phyloP scores from a whole-genome alignment of 2,888 invertebrate species.

The Caenorhabditis sinica region DNA sequence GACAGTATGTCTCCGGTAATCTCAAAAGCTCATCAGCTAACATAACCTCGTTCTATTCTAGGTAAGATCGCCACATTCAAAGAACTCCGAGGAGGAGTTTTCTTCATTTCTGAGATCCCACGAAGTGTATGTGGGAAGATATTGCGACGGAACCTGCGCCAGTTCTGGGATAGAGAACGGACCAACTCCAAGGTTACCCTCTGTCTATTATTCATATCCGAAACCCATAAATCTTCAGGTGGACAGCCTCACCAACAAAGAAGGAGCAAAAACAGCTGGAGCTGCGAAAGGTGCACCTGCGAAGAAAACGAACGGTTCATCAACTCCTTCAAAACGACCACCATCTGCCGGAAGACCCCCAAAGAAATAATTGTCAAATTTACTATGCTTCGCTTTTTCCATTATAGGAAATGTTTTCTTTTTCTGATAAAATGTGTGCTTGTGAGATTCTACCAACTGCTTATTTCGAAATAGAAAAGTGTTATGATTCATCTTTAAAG shows the following conservation, averaged over 20 bases:
- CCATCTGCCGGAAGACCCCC: conserved; percentile 61
- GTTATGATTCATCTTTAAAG: no score
- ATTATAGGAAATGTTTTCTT: conserved; percentile 26
- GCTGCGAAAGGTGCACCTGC: conserved; percentile 56
- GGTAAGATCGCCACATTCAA: conserved; percentile 82
- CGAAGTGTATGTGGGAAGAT: conserved; percentile 80
- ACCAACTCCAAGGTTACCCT: conserved; percentile 71
- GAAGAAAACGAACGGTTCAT: conserved; percentile 66
- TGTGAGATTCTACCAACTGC: neutral
- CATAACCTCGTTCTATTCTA: conserved; percentile 64
- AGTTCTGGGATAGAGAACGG: conserved; percentile 80
- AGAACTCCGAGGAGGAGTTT: conserved; percentile 82
- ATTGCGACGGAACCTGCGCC: conserved; percentile 75
- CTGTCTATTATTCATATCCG: neutral
- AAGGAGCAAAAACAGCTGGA: conserved; percentile 52
- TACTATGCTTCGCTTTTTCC: conserved; percentile 27
- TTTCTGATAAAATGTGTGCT: conserved; percentile 13
- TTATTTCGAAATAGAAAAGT: conserved; percentile 8
- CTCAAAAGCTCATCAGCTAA: neutral
- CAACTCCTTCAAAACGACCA: conserved; percentile 57
- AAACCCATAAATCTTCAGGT: conserved; percentile 32
- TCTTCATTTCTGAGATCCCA: conserved; percentile 82
- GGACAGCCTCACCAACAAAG: conserved; percentile 60
- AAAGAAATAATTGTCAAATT: conserved; percentile 48
- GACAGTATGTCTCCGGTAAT: conserved; percentile 78